Conservation (phyloP, 2,113 vertebrate genomes). For the Zosterops hypoxanthus region DNA sequence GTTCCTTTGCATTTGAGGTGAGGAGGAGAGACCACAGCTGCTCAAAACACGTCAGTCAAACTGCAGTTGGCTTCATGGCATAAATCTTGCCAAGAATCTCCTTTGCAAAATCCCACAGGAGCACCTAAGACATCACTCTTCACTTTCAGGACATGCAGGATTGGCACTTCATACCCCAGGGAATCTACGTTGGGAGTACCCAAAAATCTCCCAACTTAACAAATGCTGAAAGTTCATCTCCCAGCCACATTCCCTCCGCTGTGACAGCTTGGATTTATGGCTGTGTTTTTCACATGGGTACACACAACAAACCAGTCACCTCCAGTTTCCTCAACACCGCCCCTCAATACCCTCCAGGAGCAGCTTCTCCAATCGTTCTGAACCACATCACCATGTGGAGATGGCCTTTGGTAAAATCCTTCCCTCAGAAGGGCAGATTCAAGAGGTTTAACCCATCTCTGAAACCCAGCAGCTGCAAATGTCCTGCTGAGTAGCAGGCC, state of each 20-base stretch:
- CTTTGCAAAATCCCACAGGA: not conserved
- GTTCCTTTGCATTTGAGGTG: not conserved
- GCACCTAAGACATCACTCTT: not conserved
- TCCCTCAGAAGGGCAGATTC: not conserved
- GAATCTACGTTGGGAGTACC: not conserved
- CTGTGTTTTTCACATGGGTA: accelerated
- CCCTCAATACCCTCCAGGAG: not conserved
- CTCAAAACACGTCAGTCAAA: not conserved
- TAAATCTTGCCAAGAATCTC: not conserved
- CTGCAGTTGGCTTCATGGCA: not conserved
- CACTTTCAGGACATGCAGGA: not conserved
- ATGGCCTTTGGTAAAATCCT: not conserved
- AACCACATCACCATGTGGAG: not conserved
- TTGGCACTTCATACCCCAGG: not conserved
- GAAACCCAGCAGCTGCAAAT: not conserved
- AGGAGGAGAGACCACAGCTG: not conserved
- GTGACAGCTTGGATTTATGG: not conserved
- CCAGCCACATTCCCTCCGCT: not conserved
- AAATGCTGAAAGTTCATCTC: not conserved
- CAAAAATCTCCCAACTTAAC: not conserved
- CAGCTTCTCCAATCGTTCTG: accelerated
- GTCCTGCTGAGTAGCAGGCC: not conserved
- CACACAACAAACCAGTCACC: not conserved
- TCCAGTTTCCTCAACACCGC: not conserved
- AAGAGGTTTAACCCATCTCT: not conserved